These are phyloP conservation scores for Standfussiana lucernea DNA, from an alignment of 2,888 invertebrate genomes.

Conservation along the genomic window DNA sequence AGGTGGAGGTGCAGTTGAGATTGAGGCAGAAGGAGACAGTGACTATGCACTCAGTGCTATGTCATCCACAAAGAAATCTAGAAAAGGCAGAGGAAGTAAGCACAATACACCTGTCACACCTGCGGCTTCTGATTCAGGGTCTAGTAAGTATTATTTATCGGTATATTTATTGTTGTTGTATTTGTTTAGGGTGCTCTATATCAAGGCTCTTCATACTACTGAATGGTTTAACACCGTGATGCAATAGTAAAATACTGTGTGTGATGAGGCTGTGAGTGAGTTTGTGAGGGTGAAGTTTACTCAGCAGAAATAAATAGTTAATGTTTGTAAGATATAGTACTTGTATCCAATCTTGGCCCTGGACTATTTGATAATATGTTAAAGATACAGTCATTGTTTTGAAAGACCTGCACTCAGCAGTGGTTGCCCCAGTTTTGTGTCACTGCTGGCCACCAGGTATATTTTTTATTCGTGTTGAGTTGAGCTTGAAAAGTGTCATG, in stretches of 20 bases:
- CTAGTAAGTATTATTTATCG: conserved; percentile 75
- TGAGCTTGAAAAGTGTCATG: not conserved
- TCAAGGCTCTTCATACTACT: not conserved
- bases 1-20: conserved; percentile 71
- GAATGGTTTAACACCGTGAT: not conserved
- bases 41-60: conserved; percentile 92
- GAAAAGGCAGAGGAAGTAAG: conserved; percentile 90
- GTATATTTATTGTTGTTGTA: not conserved
- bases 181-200: not conserved
- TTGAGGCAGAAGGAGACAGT: conserved; percentile 93
- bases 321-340: not conserved
- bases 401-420: too few species aligned
- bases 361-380: not conserved
- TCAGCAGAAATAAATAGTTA: not conserved
- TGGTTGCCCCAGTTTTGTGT: not conserved
- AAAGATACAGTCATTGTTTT: not conserved
- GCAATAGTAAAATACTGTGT: not conserved
- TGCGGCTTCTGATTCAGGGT: conserved; percentile 84
- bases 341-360: not conserved
- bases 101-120: conserved; percentile 85
- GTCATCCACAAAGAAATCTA: conserved; percentile 92
- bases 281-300: not conserved
- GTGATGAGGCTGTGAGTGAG: not conserved
- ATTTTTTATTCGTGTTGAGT: not conserved
- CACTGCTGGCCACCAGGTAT: not conserved